Evolutionary conservation across 1,140 invertebrate species (phyloP).

Genomic region (Aporrectodea caliginosa): DNA sequence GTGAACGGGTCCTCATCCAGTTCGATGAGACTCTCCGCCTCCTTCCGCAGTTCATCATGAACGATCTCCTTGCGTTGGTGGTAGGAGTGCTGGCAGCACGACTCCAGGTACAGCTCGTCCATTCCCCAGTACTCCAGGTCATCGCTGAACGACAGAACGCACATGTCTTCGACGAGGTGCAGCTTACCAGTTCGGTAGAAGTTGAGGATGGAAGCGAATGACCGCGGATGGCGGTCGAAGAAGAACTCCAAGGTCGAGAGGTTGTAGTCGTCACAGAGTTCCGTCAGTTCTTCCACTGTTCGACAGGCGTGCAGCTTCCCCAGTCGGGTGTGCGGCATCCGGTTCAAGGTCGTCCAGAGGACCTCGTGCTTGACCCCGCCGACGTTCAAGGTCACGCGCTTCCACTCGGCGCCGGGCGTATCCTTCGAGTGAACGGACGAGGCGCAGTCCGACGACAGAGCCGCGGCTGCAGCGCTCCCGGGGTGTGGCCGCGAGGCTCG

Average conservation of each 20-base stretch:
- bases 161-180: too few relatives aligned
- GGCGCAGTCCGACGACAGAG: too few relatives aligned
- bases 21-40: constrained; percentile 77
- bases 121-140: too few relatives aligned
- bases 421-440: constrained; percentile 91
- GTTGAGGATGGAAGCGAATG: constrained; percentile 13
- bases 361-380: constrained; percentile 95
- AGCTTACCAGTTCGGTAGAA: constrained; percentile 28
- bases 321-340: constrained; percentile 88
- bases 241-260: constrained; percentile 52
- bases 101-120: too few relatives aligned
- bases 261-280: too few relatives aligned
- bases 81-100: constrained; percentile 97
- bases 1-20: constrained; percentile 90
- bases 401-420: constrained; percentile 80
- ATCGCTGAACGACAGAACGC: too few relatives aligned
- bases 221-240: constrained; percentile 26
- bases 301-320: constrained; percentile 88
- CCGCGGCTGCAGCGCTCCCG: too few relatives aligned
- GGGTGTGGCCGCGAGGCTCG: too few relatives aligned
- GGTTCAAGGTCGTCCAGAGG: constrained; percentile 89
- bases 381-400: constrained; percentile 85
- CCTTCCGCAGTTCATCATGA: constrained; percentile 96
- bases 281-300: constrained; percentile 89
- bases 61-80: constrained; percentile 97